Conservation (phyloP, 2,797 vertebrate species). For the Rhabdomys pumilio region DNA sequence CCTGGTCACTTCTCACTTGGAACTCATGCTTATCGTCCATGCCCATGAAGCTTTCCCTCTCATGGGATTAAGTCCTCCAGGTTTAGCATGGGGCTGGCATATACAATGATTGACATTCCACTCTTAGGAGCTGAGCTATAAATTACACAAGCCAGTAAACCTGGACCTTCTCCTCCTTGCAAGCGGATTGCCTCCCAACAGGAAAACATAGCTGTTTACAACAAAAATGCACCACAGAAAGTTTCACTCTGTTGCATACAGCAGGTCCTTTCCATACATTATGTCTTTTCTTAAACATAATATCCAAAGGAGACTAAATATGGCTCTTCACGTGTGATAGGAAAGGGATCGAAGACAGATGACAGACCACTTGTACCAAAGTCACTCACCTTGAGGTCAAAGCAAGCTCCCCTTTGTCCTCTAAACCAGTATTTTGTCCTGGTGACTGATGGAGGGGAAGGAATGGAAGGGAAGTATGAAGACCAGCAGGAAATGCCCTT, state of each 20-base stretch:
- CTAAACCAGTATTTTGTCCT: constrained; percentile 24
- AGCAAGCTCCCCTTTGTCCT: background rate
- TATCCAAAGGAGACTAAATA: constrained; percentile 23
- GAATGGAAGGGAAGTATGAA: background rate
- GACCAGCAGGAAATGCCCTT: background rate
- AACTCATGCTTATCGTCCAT: background rate
- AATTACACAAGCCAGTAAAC: background rate
- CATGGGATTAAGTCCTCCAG: background rate
- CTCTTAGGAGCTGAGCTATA: background rate
- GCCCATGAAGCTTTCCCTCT: background rate
- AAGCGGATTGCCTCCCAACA: background rate
- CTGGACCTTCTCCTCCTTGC: background rate
- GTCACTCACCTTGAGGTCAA: background rate
- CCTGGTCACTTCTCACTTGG: background rate
- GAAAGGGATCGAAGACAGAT: background rate
- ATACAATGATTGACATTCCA: background rate
- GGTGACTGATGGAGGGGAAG: background rate
- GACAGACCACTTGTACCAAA: background rate
- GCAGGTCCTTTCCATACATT: background rate
- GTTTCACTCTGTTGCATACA: background rate
- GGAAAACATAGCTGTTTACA: background rate
- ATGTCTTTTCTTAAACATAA: background rate
- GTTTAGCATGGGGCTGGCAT: background rate
- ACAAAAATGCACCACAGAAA: background rate
- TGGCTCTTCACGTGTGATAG: background rate